These are phyloP conservation scores for Drosophila sechellia DNA, from an alignment of 1,140 invertebrate species.

Conservation along the genomic window DNA sequence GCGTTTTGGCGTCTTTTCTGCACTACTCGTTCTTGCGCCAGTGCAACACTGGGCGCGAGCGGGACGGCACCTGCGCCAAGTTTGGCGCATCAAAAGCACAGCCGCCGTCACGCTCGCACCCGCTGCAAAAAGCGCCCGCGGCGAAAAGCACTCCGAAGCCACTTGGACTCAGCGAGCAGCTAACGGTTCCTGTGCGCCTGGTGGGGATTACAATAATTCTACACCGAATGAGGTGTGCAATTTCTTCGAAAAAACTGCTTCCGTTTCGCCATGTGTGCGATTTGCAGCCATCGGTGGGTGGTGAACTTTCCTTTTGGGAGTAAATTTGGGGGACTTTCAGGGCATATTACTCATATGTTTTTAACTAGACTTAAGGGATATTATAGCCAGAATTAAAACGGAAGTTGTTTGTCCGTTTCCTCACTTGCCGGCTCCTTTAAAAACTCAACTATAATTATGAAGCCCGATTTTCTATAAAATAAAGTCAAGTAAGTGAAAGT, in stretches of 20 bases:
- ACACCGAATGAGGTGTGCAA: conserved; percentile 82
- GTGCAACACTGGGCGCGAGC: conserved; percentile 41
- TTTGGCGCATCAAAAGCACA: conserved; percentile 40
- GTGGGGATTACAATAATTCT: conserved; percentile 81
- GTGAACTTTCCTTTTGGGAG: too few species aligned
- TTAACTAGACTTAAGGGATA: background rate
- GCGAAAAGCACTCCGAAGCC: conserved; percentile 60
- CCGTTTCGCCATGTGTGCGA: conserved; percentile 42
- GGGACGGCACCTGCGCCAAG: conserved; percentile 5
- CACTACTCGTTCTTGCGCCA: conserved; percentile 7
- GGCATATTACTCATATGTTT: background rate
- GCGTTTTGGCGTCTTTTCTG: conserved; percentile 32
- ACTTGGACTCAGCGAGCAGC: background rate
- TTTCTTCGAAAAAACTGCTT: conserved; percentile 40
- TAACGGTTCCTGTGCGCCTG: conserved; percentile 52
- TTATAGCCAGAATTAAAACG: background rate
- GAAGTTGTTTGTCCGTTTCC: too few species aligned
- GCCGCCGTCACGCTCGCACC: conserved; percentile 43
- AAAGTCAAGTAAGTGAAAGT: background rate
- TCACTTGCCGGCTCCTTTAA: background rate
- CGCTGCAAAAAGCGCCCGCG: conserved; percentile 9
- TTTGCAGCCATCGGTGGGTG: conserved; percentile 32
- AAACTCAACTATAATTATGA: background rate
- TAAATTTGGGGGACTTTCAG: background rate
- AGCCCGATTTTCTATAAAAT: background rate